Evolutionary conservation across 2,888 invertebrate species (phyloP).

Genomic region (Hoplodrina blanda): DNA sequence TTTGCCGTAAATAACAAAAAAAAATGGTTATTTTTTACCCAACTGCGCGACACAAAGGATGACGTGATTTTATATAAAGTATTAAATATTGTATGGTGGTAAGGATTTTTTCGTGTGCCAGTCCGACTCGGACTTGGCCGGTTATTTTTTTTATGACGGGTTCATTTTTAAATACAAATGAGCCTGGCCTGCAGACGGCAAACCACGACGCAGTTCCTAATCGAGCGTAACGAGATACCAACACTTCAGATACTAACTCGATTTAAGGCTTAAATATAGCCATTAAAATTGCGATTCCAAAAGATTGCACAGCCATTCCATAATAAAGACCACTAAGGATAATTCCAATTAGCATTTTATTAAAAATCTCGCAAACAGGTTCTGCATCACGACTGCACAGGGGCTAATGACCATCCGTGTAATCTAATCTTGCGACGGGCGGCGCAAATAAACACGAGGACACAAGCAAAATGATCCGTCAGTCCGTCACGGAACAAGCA

Average conservation of each 20-base stretch:
- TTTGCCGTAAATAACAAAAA: too few species aligned
- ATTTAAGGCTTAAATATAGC: slow-evolving; percentile 15
- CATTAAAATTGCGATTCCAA: slow-evolving; percentile 21
- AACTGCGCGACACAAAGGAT: too few species aligned
- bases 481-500: slow-evolving; percentile 54
- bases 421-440: slow-evolving; percentile 82
- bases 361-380: slow-evolving; percentile 76
- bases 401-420: slow-evolving; percentile 85
- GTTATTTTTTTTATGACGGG: too few species aligned
- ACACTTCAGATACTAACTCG: not conserved
- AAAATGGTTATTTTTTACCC: too few species aligned
- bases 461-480: slow-evolving; percentile 68
- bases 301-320: slow-evolving; percentile 15
- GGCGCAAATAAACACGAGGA: slow-evolving; percentile 70
- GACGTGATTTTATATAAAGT: too few species aligned
- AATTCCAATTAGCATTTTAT: slow-evolving; percentile 69
- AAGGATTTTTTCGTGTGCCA: too few species aligned
- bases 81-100: too few species aligned
- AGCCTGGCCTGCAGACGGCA: not conserved
- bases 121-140: too few species aligned
- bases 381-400: slow-evolving; percentile 74
- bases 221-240: not conserved
- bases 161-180: too few species aligned
- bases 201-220: not conserved
- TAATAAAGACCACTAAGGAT: slow-evolving; percentile 55